Conservation (phyloP, 53 echinoderm and acorn worm genomes). For the Paracentrotus lividus region DNA sequence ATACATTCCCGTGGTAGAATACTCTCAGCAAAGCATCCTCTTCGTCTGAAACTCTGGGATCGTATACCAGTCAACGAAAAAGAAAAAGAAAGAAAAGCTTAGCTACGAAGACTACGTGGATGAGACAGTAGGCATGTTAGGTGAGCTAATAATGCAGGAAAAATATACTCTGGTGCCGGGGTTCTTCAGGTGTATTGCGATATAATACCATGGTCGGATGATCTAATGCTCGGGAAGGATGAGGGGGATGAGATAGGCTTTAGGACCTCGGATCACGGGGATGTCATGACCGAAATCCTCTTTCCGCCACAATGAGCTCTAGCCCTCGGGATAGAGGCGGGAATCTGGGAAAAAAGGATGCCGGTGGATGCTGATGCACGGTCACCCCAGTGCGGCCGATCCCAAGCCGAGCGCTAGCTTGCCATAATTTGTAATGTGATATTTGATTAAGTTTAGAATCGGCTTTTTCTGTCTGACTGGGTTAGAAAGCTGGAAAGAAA, state of each 20-base stretch:
- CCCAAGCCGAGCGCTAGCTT: neutral
- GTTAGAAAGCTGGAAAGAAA: constrained; percentile 46
- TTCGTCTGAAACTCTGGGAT: too few species aligned
- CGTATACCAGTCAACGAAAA: too few species aligned
- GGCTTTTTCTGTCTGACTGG: neutral
- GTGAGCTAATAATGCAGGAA: constrained; percentile 66
- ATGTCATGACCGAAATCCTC: constrained; percentile 62
- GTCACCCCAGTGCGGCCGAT: neutral
- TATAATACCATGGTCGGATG: constrained; percentile 49
- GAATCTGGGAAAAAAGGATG: neutral
- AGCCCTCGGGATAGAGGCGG: neutral
- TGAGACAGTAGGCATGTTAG: constrained; percentile 53
- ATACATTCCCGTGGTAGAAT: too few species aligned
- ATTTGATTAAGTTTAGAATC: neutral
- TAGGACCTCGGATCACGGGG: constrained; percentile 47
- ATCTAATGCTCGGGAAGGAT: constrained; percentile 23
- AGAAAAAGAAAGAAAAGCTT: too few species aligned
- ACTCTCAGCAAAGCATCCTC: too few species aligned
- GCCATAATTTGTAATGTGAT: neutral
- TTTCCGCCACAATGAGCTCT: constrained; percentile 55
- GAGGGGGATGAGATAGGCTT: constrained; percentile 55
- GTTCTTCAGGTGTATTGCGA: constrained; percentile 71
- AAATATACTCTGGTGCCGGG: constrained; percentile 69
- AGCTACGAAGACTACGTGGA: constrained; percentile 5
- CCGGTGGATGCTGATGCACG: too few species aligned